Conservation (phyloP, 2,113 vertebrate species). For the Cheirogaleus medius region DNA sequence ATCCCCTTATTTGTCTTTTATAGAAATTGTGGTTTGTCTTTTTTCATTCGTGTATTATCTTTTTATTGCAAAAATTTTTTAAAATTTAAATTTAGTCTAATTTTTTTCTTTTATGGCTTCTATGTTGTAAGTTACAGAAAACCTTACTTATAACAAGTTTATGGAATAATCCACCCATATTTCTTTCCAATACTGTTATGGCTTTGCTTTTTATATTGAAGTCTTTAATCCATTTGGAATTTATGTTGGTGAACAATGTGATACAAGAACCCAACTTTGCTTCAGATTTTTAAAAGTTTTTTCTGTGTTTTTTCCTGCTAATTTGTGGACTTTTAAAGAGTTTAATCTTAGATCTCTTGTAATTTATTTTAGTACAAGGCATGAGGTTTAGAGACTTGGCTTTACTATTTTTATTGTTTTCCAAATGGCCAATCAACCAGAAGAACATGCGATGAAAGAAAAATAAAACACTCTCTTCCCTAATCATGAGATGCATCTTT, state of each 20-base stretch:
- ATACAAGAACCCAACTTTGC: not conserved
- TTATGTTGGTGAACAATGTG: not conserved
- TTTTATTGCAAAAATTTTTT: not conserved
- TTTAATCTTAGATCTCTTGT: not conserved
- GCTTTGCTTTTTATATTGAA: not conserved
- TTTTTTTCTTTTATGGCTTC: not conserved
- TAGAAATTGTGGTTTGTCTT: not conserved
- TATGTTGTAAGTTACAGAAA: not conserved
- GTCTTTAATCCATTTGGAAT: not conserved
- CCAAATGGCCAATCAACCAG: not conserved
- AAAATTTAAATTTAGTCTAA: not conserved
- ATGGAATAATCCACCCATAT: not conserved
- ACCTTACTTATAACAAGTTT: too few species aligned
- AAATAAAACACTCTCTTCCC: not conserved
- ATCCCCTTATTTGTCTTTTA: not conserved
- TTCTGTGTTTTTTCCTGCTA: not conserved
- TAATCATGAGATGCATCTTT: not conserved
- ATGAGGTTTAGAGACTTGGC: not conserved
- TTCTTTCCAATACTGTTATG: not conserved
- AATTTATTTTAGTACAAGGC: not conserved
- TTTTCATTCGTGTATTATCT: not conserved
- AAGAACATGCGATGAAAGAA: accelerated
- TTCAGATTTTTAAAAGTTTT: not conserved
- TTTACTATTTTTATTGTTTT: not conserved
- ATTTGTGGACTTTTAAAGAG: not conserved